A percentile compares a stretch with the other conserved stretches of the same genome.
Evolutionary conservation across 2,113 vertebrate genomes (phyloP).

Genomic region (Symphodus melops): DNA sequence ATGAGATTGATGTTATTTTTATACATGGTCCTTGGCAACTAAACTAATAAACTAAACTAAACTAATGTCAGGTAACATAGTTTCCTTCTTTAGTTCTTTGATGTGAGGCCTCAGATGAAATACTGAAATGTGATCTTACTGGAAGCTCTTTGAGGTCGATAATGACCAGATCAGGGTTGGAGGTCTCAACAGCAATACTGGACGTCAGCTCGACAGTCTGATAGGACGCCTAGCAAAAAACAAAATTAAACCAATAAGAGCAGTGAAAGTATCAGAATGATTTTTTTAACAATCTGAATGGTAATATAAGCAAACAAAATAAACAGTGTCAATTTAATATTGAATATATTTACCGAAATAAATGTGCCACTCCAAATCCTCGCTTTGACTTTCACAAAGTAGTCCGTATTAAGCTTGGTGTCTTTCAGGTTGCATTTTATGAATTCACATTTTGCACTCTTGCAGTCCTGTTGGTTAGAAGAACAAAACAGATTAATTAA

Average conservation of each 20-base stretch:
- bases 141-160: slow-evolving; percentile 82
- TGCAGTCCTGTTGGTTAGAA: slow-evolving; percentile 84
- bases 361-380: slow-evolving; percentile 93
- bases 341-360: slow-evolving; percentile 82
- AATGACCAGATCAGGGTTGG: slow-evolving; percentile 85
- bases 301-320: neutral
- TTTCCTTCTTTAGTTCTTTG: no score
- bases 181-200: slow-evolving; percentile 82
- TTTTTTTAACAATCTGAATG: neutral
- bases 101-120: neutral
- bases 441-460: slow-evolving; percentile 81
- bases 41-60: no score
- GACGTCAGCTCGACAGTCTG: slow-evolving; percentile 85
- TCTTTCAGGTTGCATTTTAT: slow-evolving; percentile 88
- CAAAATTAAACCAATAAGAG: neutral
- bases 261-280: neutral
- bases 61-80: no score
- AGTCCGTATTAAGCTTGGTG: slow-evolving; percentile 79
- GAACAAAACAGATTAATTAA: neutral
- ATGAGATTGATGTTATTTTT: no score
- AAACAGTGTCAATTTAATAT: neutral
- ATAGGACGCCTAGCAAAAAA: slow-evolving; percentile 82
- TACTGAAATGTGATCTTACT: slow-evolving; percentile 77
- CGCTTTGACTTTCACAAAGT: slow-evolving; percentile 88
- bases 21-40: no score